These are phyloP conservation scores for Thymelicus acteon DNA, from an alignment of 2,888 invertebrate species.

Conservation along the genomic window DNA sequence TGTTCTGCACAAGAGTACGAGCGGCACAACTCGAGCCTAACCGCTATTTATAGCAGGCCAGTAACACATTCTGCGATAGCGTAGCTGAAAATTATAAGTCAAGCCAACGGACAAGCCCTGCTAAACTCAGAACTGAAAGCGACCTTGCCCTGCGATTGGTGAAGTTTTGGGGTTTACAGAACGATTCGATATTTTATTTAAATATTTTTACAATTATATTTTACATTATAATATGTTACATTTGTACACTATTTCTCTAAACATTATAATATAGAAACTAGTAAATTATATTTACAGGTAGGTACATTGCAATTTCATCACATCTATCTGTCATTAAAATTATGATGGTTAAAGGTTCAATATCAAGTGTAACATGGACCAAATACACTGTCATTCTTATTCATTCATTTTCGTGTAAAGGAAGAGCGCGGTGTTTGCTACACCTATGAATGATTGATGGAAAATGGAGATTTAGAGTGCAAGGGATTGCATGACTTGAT, in stretches of 20 bases:
- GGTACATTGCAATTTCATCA: too few relatives aligned
- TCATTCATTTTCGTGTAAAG: too few relatives aligned
- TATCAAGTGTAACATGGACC: too few relatives aligned
- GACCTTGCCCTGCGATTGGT: conserved; percentile 21
- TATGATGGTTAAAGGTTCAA: too few relatives aligned
- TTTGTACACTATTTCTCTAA: not conserved
- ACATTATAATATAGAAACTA: not conserved
- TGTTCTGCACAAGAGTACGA: conserved; percentile 70
- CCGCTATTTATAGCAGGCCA: conserved; percentile 75
- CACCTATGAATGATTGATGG: not conserved
- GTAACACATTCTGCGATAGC: conserved; percentile 67
- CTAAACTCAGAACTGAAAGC: conserved; percentile 7
- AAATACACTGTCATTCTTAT: too few relatives aligned
- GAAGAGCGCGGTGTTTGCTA: not conserved
- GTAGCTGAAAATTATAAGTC: conserved; percentile 69
- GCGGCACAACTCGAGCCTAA: conserved; percentile 68
- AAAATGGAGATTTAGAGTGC: not conserved
- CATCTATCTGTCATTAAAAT: too few relatives aligned
- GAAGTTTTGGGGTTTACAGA: not conserved
- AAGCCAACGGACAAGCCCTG: conserved; percentile 28
- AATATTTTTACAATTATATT: not conserved
- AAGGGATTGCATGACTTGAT: conserved; percentile 18
- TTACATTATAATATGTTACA: not conserved
- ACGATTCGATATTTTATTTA: conserved; percentile 4
- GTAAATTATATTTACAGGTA: too few relatives aligned